Conservation (phyloP, 1,140 invertebrate genomes). For the Thaumatotibia leucotreta region DNA sequence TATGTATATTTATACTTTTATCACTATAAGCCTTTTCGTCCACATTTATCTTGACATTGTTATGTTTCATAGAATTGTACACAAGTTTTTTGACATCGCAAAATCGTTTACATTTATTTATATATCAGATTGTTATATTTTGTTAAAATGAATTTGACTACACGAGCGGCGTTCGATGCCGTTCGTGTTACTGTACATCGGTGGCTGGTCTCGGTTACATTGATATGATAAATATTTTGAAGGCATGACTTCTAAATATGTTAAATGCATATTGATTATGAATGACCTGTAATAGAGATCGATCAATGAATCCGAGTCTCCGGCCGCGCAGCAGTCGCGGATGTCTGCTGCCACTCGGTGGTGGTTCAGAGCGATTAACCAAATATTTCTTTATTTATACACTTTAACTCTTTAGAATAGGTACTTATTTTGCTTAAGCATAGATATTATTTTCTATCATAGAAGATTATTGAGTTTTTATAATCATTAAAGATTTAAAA, state of each 20-base stretch:
- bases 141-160: conserved; percentile 32
- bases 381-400: conserved; percentile 68
- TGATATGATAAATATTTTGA: no score
- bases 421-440: conserved; percentile 62
- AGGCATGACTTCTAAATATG: no score
- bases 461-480: conserved; percentile 54
- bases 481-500: conserved; percentile 56
- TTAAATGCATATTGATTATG: no score
- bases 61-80: conserved; percentile 26
- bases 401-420: conserved; percentile 59
- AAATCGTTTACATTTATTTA: conserved; percentile 28
- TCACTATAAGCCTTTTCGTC: conserved; percentile 12
- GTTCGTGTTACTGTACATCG: neutral
- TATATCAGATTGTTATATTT: conserved; percentile 35
- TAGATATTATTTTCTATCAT: conserved; percentile 67
- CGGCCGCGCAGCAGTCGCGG: conserved; percentile 28
- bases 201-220: neutral
- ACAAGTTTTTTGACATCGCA: conserved; percentile 25
- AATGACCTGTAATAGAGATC: no score
- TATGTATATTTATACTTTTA: conserved; percentile 5
- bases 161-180: conserved; percentile 16
- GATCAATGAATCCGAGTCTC: neutral
- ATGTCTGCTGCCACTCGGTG: conserved; percentile 66
- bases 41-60: conserved; percentile 27
- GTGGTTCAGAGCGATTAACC: conserved; percentile 68